Evolutionary conservation across 2,888 invertebrate genomes (phyloP).

Genomic region (Xestoiulus laeticollis): DNA sequence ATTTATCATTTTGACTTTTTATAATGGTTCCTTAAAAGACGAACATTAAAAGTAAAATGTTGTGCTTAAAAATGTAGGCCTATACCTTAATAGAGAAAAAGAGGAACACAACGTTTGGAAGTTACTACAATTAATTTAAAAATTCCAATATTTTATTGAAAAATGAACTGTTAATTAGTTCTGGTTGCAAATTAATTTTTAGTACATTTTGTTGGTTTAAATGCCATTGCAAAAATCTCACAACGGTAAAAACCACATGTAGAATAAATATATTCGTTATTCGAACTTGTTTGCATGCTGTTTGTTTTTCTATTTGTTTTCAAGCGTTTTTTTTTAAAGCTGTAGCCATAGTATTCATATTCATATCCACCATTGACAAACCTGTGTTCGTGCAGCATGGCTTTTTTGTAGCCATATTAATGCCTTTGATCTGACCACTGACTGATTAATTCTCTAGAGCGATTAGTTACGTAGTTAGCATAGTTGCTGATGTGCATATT

Average conservation of each 20-base stretch:
- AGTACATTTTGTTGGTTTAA: too few species aligned
- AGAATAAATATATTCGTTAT: not conserved
- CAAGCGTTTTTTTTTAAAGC: not conserved
- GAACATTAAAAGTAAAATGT: too few species aligned
- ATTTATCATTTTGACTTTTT: too few species aligned
- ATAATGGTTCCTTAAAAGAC: too few species aligned
- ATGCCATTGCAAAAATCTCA: too few species aligned
- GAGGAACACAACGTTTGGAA: too few species aligned
- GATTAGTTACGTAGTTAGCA: not conserved
- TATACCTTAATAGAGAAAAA: too few species aligned
- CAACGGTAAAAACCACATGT: not conserved
- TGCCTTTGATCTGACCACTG: constrained; percentile 46
- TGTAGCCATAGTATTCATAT: constrained; percentile 33
- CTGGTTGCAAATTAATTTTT: too few species aligned
- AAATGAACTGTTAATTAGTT: too few species aligned
- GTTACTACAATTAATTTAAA: too few species aligned
- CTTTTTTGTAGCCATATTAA: constrained; percentile 38
- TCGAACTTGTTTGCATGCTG: not conserved
- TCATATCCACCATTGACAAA: not conserved
- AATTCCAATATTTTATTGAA: too few species aligned
- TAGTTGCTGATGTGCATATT: not conserved
- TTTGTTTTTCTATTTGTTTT: not conserved
- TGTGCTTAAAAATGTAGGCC: too few species aligned
- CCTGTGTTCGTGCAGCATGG: constrained; percentile 37
- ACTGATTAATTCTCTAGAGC: constrained; percentile 18